Conservation (phyloP, 1,140 invertebrate species). For the Drosophila truncata region DNA sequence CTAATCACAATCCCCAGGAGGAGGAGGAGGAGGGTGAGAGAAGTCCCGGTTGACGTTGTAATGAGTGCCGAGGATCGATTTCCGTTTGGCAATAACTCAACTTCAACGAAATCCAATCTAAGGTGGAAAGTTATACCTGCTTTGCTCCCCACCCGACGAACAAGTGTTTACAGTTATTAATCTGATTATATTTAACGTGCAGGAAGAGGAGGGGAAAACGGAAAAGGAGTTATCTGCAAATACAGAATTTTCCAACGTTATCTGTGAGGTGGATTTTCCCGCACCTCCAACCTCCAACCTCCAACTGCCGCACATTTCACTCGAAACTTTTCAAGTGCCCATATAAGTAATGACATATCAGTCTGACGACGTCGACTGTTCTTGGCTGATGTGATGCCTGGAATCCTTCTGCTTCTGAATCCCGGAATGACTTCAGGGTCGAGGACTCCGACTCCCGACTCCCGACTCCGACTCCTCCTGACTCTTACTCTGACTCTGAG, state of each 20-base stretch:
- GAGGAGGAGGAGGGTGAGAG: not conserved
- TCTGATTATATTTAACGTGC: conserved; percentile 76
- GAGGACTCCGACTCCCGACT: not conserved
- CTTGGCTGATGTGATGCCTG: conserved; percentile 16
- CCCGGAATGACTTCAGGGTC: conserved; percentile 11
- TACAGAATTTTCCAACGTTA: conserved; percentile 20
- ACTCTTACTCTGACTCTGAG: conserved; percentile 5
- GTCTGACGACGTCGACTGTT: conserved; percentile 57
- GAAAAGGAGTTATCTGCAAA: conserved; percentile 30
- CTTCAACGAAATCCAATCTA: conserved; percentile 73
- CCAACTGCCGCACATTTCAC: conserved; percentile 61
- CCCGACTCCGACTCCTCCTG: not conserved
- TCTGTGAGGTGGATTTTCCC: conserved; percentile 26
- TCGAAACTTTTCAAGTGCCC: conserved; percentile 81
- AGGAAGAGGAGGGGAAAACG: not conserved
- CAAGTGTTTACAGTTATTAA: conserved; percentile 80
- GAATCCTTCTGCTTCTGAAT: not conserved
- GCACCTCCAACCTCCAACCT: not conserved
- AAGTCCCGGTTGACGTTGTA: conserved; percentile 41
- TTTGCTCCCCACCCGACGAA: conserved; percentile 8
- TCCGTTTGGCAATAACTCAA: conserved; percentile 79
- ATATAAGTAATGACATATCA: conserved; percentile 79
- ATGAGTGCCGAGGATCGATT: conserved; percentile 76
- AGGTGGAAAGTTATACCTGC: conserved; percentile 27
- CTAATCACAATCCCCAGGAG: conserved; percentile 38